Evolutionary conservation across 2,888 invertebrate genomes (phyloP).

Genomic region (Parnassius orleans): DNA sequence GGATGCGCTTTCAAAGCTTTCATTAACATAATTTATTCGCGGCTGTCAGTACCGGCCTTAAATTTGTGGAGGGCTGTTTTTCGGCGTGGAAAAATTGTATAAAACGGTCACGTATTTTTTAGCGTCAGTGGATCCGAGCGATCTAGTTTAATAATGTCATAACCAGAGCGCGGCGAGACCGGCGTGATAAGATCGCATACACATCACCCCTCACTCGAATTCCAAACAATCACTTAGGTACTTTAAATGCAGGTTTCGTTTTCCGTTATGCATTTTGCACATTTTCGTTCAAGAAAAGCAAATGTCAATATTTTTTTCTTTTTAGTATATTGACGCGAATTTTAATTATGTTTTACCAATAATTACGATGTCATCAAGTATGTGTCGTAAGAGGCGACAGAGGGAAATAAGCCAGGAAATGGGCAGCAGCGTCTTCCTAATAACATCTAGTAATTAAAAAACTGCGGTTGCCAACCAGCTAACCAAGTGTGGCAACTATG

Average conservation of each 20-base stretch:
- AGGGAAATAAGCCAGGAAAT: too few species aligned
- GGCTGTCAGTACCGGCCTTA: constrained; percentile 74
- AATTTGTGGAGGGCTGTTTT: constrained; percentile 74
- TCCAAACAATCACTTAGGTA: constrained; percentile 60
- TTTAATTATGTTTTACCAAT: too few species aligned
- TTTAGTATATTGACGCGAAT: too few species aligned
- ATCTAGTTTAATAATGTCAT: constrained; percentile 76
- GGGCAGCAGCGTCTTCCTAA: too few species aligned
- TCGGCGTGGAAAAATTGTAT: constrained; percentile 65
- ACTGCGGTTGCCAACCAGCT: too few species aligned
- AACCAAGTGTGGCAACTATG: too few species aligned
- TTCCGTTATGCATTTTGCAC: constrained; percentile 7
- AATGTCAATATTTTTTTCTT: too few species aligned
- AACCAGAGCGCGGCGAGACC: constrained; percentile 54
- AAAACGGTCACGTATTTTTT: constrained; percentile 78
- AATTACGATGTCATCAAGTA: too few species aligned
- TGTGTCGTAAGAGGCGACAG: too few species aligned
- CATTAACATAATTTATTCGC: constrained; percentile 79
- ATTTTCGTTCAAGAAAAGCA: background rate
- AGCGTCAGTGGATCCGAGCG: constrained; percentile 51
- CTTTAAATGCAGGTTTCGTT: constrained; percentile 60
- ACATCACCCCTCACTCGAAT: constrained; percentile 54
- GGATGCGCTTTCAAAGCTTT: constrained; percentile 74
- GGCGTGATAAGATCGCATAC: constrained; percentile 63
- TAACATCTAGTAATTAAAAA: too few species aligned